These are phyloP conservation scores for Rhyacophila brunnea DNA, from an alignment of 1,140 invertebrate genomes.

Conservation along the genomic window DNA sequence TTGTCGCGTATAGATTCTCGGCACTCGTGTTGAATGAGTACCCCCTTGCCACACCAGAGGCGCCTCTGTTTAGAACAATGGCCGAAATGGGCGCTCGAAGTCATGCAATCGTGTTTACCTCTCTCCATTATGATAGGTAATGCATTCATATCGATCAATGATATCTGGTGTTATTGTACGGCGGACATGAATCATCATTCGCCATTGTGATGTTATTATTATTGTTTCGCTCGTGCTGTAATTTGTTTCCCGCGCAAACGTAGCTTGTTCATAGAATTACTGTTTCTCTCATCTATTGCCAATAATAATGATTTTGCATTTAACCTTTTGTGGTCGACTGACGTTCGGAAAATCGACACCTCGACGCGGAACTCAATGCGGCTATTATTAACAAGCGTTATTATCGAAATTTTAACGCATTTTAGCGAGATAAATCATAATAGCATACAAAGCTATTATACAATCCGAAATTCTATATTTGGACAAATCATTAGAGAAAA, in stretches of 20 bases:
- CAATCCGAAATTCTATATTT: no score
- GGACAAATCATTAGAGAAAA: no score
- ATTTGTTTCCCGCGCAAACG: no score
- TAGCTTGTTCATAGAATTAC: background rate
- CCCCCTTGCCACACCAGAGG: no score
- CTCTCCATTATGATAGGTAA: constrained; percentile 19
- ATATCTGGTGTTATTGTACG: constrained; percentile 13
- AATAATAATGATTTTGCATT: background rate
- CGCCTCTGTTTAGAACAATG: no score
- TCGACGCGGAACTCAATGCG: background rate
- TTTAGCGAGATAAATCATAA: no score
- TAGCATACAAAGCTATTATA: no score
- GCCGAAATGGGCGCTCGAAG: background rate
- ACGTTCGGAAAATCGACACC: background rate
- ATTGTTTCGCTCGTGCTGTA: no score
- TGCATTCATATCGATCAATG: constrained; percentile 12
- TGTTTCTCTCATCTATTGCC: background rate
- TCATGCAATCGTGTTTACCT: constrained; percentile 8
- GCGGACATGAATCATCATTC: constrained; percentile 5
- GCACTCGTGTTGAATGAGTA: no score
- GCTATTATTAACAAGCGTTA: background rate
- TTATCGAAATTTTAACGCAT: background rate
- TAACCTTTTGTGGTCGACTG: background rate
- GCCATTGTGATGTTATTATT: background rate
- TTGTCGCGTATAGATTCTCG: background rate